A percentile compares a stretch with the other conserved stretches of the same genome.
Conservation (phyloP, 2,113 vertebrate species). For the Nerophis ophidion region DNA sequence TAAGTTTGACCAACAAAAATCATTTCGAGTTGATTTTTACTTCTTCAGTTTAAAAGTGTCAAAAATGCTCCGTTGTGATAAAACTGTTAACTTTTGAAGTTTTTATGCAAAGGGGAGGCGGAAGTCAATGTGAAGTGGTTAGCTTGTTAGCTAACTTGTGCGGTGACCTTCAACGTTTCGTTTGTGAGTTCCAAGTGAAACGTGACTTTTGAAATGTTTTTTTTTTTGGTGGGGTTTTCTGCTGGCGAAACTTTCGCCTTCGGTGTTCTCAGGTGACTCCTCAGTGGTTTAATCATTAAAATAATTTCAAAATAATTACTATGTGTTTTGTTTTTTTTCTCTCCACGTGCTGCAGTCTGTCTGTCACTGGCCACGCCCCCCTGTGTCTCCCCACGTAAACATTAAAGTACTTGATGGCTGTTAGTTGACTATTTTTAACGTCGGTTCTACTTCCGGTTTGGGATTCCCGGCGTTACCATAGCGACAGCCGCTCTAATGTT, state of each 20-base stretch:
- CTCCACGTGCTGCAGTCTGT: neutral
- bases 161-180: neutral
- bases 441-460: neutral
- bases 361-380: neutral
- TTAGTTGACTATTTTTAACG: too few species aligned
- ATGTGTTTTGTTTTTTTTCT: neutral
- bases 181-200: neutral
- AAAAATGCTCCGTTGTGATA: too few species aligned
- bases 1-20: too few species aligned
- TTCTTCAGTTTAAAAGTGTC: too few species aligned
- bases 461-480: too few species aligned
- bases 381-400: neutral
- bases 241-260: neutral
- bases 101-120: too few species aligned
- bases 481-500: too few species aligned
- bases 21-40: too few species aligned
- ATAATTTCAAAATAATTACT: neutral
- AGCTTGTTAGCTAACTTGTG: conserved; percentile 3
- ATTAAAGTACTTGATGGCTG: neutral
- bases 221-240: neutral
- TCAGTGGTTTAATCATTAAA: conserved; percentile 6
- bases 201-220: neutral
- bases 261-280: conserved; percentile 6
- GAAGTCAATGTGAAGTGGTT: neutral
- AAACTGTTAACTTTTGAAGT: neutral